Percentiles rank a stretch among this genome's conserved stretches.
Conservation (phyloP, 2,888 invertebrate species). For the Acanthosepion lycidas region DNA sequence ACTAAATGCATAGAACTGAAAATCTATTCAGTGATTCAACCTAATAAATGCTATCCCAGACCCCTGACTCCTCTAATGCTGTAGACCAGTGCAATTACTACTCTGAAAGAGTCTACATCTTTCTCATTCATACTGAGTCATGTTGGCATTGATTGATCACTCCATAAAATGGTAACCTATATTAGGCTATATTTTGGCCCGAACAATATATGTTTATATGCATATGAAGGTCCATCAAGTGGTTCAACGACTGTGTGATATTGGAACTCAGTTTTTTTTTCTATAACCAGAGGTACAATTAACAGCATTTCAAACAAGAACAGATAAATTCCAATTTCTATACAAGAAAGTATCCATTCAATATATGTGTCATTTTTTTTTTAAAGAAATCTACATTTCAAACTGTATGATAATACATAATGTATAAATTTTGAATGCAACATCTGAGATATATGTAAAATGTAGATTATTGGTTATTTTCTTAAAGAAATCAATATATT, state of each 20-base stretch:
- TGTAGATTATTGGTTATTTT: background rate
- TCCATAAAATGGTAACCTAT: conserved; percentile 22
- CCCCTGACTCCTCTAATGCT: background rate
- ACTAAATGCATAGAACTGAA: background rate
- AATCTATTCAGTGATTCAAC: conserved; percentile 18
- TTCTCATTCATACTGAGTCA: background rate
- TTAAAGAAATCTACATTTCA: background rate
- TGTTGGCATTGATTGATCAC: conserved; percentile 9
- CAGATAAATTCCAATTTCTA: conserved; percentile 16
- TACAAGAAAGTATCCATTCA: conserved; percentile 1
- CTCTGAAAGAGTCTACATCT: background rate
- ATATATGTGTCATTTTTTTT: background rate
- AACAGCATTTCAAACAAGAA: background rate
- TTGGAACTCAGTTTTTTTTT: no score
- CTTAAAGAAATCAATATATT: background rate
- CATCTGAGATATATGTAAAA: background rate
- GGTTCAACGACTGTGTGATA: no score
- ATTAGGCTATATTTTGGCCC: conserved; percentile 12
- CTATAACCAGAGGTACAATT: no score
- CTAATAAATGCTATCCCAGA: conserved; percentile 4
- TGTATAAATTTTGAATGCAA: background rate
- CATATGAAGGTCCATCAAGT: conserved; percentile 24
- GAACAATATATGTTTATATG: conserved; percentile 1
- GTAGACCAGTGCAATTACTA: conserved; percentile 17
- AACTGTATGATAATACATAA: background rate